These are phyloP conservation scores for Pandemis corylana DNA, from an alignment of 2,888 invertebrate species.

Conservation along the genomic window DNA sequence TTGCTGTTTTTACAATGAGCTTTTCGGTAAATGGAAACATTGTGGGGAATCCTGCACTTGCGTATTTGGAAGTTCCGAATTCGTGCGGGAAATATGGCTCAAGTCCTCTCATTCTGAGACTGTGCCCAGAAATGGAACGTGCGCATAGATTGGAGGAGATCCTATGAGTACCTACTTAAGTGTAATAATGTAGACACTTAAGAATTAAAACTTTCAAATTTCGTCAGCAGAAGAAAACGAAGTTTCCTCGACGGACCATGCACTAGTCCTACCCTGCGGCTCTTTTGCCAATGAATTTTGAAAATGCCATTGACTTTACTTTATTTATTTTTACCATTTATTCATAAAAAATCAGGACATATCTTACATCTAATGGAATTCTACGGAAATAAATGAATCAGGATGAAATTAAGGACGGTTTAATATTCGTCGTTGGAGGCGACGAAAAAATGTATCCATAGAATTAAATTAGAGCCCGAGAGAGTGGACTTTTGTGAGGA, in stretches of 20 bases:
- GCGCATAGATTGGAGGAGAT: background rate
- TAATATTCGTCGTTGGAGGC: background rate
- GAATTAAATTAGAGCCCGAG: background rate
- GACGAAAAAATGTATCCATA: constrained; percentile 9
- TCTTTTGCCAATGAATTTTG: constrained; percentile 5
- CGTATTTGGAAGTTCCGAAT: no score
- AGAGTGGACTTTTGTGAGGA: background rate
- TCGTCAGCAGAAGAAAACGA: constrained; percentile 22
- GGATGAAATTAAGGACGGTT: constrained; percentile 2
- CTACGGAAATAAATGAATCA: constrained; percentile 9
- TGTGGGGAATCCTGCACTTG: no score
- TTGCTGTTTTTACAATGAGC: no score
- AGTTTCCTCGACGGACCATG: constrained; percentile 12
- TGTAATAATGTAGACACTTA: background rate
- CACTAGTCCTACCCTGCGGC: constrained; percentile 10
- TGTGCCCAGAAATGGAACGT: no score
- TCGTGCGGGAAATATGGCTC: no score
- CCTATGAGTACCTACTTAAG: background rate
- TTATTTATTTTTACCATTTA: background rate
- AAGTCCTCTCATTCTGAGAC: background rate
- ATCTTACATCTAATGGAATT: background rate
- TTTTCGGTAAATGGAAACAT: no score
- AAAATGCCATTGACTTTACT: constrained; percentile 12
- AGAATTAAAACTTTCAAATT: constrained; percentile 11
- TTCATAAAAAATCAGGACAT: background rate